Evolutionary conservation across 1,140 invertebrate species (phyloP), one percentile per base, ranked within the genome.

Genomic region (Sycobia sp.): DNA sequence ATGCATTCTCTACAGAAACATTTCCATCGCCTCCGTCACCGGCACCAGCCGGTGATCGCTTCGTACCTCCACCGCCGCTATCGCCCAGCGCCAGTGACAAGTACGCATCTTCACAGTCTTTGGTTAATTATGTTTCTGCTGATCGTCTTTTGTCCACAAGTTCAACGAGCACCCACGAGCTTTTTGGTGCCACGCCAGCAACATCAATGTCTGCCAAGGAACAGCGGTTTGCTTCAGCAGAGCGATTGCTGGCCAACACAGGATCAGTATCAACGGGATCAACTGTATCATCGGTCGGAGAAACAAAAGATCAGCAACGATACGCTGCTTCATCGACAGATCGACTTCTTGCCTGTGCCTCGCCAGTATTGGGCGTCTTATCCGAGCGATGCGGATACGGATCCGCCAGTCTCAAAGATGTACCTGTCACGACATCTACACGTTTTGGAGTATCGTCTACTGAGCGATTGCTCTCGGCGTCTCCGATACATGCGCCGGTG

Each of bases 1-100:
- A 70, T 13, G 62, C 74, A 10, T 79, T 81, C 63, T 74, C 73
- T 22, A 55, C 76, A 38, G 80, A 82, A 43, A 77, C 71, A 14
- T 82, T 82, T 60, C 80, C 80, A 14, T 82, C 79, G 14, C 80
- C 80, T 29, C 79, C 80, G 4, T 81, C 80, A 20, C 80, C 80
- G 20, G 80, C 79, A 13, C 80, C 80, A 7, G 71, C 76, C 10
- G 76, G 76, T 29, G 78, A 81, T 43, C 71, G 76, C 5, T 82
- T 82, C 67, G 74, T 82, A 14, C 79, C 79, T 23, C 79, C 79
- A 36, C 80, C 80, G 18, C 80, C 80, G 3, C 61, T 81, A 2
- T 80, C 80, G 22, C 80, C 78, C 36, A 73, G 70, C 46, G 71
- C 73, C 18, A 77, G 74, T 65, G 80, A 81, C 46, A 80, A 79